These are phyloP conservation scores for Thunnus albacares DNA, from an alignment of 2,797 vertebrate genomes.

Conservation along the genomic window DNA sequence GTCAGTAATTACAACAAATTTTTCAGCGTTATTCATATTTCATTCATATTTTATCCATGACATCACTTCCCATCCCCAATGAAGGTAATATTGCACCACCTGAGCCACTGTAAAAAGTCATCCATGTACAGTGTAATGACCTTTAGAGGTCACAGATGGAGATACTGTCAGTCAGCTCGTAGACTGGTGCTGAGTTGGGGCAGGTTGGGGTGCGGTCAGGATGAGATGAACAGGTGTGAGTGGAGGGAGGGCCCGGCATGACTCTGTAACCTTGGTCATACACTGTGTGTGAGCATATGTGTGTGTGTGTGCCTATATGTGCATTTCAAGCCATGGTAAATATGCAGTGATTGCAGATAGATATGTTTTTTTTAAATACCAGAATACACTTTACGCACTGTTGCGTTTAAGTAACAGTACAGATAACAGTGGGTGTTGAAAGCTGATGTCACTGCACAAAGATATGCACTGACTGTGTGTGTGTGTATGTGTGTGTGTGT, in stretches of 20 bases:
- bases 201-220: slow-evolving; percentile 65
- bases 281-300: slow-evolving; percentile 36
- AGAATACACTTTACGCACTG: slow-evolving; percentile 5
- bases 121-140: slow-evolving; percentile 46
- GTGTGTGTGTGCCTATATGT: slow-evolving; percentile 17
- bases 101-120: slow-evolving; percentile 50
- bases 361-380: neutral
- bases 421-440: slow-evolving; percentile 4
- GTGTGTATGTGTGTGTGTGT: slow-evolving; percentile 26
- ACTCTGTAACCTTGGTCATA: slow-evolving; percentile 69
- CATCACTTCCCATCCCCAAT: neutral
- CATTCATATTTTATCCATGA: slow-evolving; percentile 9
- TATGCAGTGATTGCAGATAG: neutral
- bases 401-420: slow-evolving; percentile 14
- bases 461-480: slow-evolving; percentile 13
- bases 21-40: neutral
- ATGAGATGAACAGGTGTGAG: slow-evolving; percentile 75
- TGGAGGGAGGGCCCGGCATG: slow-evolving; percentile 71
- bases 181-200: slow-evolving; percentile 70
- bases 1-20: neutral
- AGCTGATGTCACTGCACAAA: slow-evolving; percentile 15
- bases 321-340: slow-evolving; percentile 26
- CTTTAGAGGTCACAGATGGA: slow-evolving; percentile 73
- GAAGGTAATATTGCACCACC: slow-evolving; percentile 37
- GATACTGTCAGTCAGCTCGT: slow-evolving; percentile 66